Percentiles rank a stretch among this genome's conserved stretches.
Conservation (phyloP, 2,888 invertebrate species). For the Schizotus pectinicornis region DNA sequence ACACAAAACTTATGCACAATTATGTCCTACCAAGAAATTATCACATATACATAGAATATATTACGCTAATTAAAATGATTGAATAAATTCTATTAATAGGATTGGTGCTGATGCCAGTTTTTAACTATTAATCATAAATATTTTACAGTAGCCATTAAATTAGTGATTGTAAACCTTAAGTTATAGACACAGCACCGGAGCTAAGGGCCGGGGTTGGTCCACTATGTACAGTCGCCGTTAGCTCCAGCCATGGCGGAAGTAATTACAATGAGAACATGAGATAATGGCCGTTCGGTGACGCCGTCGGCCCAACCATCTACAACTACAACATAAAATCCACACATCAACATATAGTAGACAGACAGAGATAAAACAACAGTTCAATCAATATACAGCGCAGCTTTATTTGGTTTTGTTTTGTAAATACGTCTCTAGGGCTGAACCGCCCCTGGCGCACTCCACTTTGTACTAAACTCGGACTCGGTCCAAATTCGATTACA, state of each 20-base stretch:
- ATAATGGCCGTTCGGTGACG: constrained; percentile 33
- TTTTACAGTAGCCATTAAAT: constrained; percentile 56
- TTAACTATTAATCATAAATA: constrained; percentile 50
- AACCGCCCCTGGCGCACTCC: constrained; percentile 44
- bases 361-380: constrained; percentile 38
- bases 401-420: constrained; percentile 53
- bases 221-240: constrained; percentile 55
- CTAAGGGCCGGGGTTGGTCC: constrained; percentile 53
- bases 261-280: constrained; percentile 35
- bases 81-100: constrained; percentile 55
- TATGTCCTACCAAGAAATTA: constrained; percentile 60
- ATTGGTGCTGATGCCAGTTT: constrained; percentile 58
- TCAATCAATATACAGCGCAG: constrained; percentile 41
- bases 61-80: constrained; percentile 44
- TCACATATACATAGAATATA: constrained; percentile 58
- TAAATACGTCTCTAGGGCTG: constrained; percentile 40
- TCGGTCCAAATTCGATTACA: constrained; percentile 42
- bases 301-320: constrained; percentile 33
- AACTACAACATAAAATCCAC: constrained; percentile 49
- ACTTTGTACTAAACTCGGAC: constrained; percentile 53
- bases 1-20: constrained; percentile 58
- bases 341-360: constrained; percentile 48
- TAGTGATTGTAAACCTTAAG: constrained; percentile 61
- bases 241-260: constrained; percentile 56
- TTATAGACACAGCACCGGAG: constrained; percentile 51